Base-by-base conservation (phyloP, 2,888 invertebrate genomes). In the Smittia sp. region DNA sequence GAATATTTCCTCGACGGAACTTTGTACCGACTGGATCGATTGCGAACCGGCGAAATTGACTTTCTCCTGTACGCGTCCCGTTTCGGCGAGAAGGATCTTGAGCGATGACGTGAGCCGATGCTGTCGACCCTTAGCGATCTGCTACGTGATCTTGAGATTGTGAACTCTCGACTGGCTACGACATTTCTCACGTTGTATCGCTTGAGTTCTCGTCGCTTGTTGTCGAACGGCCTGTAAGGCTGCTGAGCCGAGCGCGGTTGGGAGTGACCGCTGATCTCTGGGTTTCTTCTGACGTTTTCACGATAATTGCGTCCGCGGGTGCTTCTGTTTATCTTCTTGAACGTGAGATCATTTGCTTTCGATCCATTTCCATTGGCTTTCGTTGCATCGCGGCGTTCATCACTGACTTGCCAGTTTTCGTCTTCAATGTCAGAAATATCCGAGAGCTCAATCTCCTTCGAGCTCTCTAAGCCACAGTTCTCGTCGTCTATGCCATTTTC, bases 161-260 rank as follows among this genome's bases (percentile, higher is more conserved):
- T 80, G 38, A 78, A 87, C 54, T 80, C 80, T 77, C 88, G 88
- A 75, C 90, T 90, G 3, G 89, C 86, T 7, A 94, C 89, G 41
- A 94, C 83, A 75, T 90, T 89, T 52, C 94, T 85, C 9, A 94
- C 93, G 83, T 93, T 90, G 80, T 94, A 94, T 1, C 94, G 85
- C 77, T 90, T 91, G 68, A 94, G 82, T 78, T 94, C 93, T 22
- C 39, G n/a, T 15, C 92, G 85, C 78, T 89, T 91, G 73, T 87
- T 73, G 74, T 65, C 66, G 20, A 73, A 46, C 20, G 24, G 11
- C 3, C 32, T 24, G 20, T 39, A 39, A 65, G 65, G 27, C 25
- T 32, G 65, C 24, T 81, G 81, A 75, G 9, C 13, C 3, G 13
- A 2, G 2, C 58, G 62, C 13, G 6, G 18, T 9, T 20, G 18